Conservation (phyloP, 2,113 vertebrate species). For the Pardalotus punctatus region DNA sequence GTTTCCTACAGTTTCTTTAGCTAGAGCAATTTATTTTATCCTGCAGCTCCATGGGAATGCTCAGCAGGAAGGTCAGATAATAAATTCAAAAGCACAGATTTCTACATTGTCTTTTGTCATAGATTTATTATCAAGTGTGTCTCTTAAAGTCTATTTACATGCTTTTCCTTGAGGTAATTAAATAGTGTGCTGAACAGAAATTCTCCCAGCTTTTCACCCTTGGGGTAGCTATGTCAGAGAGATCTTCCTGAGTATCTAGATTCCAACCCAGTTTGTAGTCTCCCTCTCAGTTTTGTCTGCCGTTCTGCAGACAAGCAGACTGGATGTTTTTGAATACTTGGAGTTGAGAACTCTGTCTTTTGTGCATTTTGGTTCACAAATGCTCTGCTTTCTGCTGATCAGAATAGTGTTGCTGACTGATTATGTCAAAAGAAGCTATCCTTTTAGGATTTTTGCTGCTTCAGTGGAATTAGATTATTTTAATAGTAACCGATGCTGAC, state of each 20-base stretch:
- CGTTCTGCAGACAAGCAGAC: neutral
- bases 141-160: constrained; percentile 46
- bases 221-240: neutral
- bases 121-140: constrained; percentile 50
- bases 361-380: neutral
- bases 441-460: neutral
- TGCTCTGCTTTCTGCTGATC: neutral
- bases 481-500: neutral
- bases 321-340: neutral
- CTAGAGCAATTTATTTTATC: constrained; percentile 62
- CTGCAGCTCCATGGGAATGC: constrained; percentile 37
- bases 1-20: constrained; percentile 38
- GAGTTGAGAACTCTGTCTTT: neutral
- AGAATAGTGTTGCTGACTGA: neutral
- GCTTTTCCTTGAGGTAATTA: constrained; percentile 21
- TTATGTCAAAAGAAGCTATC: neutral
- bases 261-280: neutral
- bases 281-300: neutral
- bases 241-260: neutral
- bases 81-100: constrained; percentile 56
- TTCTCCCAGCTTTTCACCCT: neutral
- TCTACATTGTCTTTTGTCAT: constrained; percentile 47
- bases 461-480: neutral
- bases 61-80: constrained; percentile 55
- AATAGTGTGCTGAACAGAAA: neutral